Base-by-base conservation (phyloP, 2,888 invertebrate genomes). In the Caenorhabditis zanzibari region DNA sequence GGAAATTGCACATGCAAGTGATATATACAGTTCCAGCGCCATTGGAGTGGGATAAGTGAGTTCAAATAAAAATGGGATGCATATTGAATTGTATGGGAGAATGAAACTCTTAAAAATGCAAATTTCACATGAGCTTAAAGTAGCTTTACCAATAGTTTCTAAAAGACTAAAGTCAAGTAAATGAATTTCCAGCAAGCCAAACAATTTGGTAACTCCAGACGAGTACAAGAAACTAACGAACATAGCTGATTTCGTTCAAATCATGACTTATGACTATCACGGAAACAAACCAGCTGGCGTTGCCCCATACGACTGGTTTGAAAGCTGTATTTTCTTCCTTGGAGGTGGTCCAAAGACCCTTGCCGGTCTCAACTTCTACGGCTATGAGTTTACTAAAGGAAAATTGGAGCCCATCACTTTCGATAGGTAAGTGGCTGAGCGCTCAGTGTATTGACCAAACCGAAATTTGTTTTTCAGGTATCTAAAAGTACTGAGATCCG, bases 241-340 rank as follows among this genome's bases (percentile, higher is more conserved):
- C 10, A 81, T 73, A 28, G 82, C 90, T 0, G 90, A 91, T 73
- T 90, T 86, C 76, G 76, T 91, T 47, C 64, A 87, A 76, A 72
- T 91, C 9, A 91, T 91, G 91, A 91, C 90, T 2, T 91, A 91
- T 73, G 91, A 91, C 61, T 91, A 84, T 41, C 82, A 81, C 12
- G 82, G 87, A 16, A 38, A 81, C 14, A 63, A 77, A 64, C 80
- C 85, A 2, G 64, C 84, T 22, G 91, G 88, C 5, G 86, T 90
- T 16, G 88, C 91, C 12, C 91, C 91, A 0, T 82, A 86, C 52
- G 84, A 80, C 32, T 91, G 91, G 74, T 54, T 81, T n/a, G 79
- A 82, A 19, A 73, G 59, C n/a, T 76, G 76, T 26, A 19, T 82
- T 7, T 73, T 52, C 44, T 82, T 68, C n/a, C 38, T 82, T 28